A percentile compares a stretch with the other conserved stretches of the same genome.
phyloP scores from a whole-genome alignment of 1,140 invertebrate genomes.

The Meloidogyne exigua region DNA sequence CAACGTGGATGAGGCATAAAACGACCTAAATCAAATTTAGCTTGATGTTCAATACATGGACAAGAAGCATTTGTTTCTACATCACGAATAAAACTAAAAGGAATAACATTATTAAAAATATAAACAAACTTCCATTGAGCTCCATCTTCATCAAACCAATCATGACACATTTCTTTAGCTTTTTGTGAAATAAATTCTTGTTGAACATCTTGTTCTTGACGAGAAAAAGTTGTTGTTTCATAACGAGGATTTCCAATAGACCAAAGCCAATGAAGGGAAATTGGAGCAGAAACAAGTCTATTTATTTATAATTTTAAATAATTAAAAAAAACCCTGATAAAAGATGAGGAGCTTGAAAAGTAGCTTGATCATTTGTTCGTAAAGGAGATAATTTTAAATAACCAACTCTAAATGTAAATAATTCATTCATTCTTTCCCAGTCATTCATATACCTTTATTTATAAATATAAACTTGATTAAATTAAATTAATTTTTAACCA shows the following conservation, averaged over 20 bases:
- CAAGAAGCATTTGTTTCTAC: constrained; percentile 63
- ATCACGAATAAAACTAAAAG: constrained; percentile 53
- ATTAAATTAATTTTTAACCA: constrained; percentile 24
- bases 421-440: constrained; percentile 60
- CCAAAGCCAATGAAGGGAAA: constrained; percentile 63
- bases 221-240: constrained; percentile 50
- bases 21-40: constrained; percentile 58
- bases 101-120: background rate
- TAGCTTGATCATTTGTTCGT: constrained; percentile 36
- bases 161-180: constrained; percentile 62
- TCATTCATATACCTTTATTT: constrained; percentile 60
- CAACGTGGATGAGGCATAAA: constrained; percentile 64
- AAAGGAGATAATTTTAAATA: constrained; percentile 60
- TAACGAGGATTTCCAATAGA: constrained; percentile 58
- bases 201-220: constrained; percentile 48
- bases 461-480: constrained; percentile 43
- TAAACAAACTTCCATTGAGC: constrained; percentile 57
- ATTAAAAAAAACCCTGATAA: constrained; percentile 35
- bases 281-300: constrained; percentile 60
- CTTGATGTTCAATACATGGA: constrained; percentile 61
- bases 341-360: constrained; percentile 35
- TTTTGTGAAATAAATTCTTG: constrained; percentile 54
- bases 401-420: constrained; percentile 61
- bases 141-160: constrained; percentile 63
- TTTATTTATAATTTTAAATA: background rate